Evolutionary conservation across 2,113 vertebrate species (phyloP), one percentile per base, ranked within the genome.

Genomic region (Pagrus major): DNA sequence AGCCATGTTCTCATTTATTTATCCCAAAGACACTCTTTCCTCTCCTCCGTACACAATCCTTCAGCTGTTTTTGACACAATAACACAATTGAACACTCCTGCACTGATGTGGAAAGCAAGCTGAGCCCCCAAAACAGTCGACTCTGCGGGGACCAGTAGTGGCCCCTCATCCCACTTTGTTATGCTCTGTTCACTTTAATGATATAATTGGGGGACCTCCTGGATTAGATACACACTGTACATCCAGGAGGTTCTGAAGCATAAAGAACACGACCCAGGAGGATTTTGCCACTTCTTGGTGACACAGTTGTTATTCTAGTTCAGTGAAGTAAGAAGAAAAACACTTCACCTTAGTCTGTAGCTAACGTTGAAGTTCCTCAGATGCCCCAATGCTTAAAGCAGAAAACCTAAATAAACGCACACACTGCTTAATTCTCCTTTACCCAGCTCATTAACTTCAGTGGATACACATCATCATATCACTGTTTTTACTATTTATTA

Each of bases 1-100:
- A 81, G 90, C 66, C 67, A 47, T 90, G 80, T 88, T 83, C 72
- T 86, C 76, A 67, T 89, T 80, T 79, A 55, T 71, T 70, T 64
- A 54, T 71, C 82, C 68, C 65, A 71, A 59, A 64, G 39, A 81
- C 56, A 42, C 54, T 44, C 68, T 55, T 47, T 47, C 58, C 39
- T 68, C 51, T 71, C 29, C 39, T 63, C 11, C 14, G 0, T 39
- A 56, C 31, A 59, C 65, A 63, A 67, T 69, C 68, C 55, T 58
- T 65, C 27, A 74, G 66, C 64, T 79, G 68, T 61, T 71, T 58
- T 39, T 63, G 41, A 63, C 72, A 51, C 76, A 73, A 41, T 72
- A 52, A 80, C 71, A 25, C 70, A 74, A 63, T 85, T 74, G 70
- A 46, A 60, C 71, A 78, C 69, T 77, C 61, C 37, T 21, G 58